Conservation (phyloP, 2,113 vertebrate species). For the Bostrychus sinensis region DNA sequence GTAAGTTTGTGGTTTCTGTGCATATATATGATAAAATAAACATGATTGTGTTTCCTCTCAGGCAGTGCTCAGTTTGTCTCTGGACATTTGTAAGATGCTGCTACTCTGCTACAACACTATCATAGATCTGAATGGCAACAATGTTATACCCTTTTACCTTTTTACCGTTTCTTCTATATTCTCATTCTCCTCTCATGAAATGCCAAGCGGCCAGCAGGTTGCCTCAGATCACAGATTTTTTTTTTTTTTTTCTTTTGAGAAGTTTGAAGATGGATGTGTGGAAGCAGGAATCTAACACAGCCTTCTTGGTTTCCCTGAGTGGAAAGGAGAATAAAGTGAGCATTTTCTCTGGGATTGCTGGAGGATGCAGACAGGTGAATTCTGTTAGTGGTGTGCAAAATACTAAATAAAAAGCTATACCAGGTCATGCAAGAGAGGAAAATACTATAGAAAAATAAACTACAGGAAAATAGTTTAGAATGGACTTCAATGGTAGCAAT, state of each 20-base stretch:
- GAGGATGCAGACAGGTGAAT: slow-evolving; percentile 63
- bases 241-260: slow-evolving; percentile 10
- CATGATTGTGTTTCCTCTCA: no score
- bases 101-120: no score
- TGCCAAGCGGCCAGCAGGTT: slow-evolving; percentile 27
- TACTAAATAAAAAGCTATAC: slow-evolving; percentile 5
- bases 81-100: no score
- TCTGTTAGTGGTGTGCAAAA: slow-evolving; percentile 52
- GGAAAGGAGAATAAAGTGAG: slow-evolving; percentile 60
- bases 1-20: no score
- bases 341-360: slow-evolving; percentile 60
- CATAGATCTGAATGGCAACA: no score
- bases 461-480: no score
- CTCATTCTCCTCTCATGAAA: slow-evolving; percentile 27
- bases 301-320: slow-evolving; percentile 41
- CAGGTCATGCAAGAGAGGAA: neutral
- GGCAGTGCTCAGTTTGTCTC: no score
- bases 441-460: no score
- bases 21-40: no score
- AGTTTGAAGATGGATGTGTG: slow-evolving; percentile 38
- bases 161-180: no score
- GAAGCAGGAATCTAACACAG: slow-evolving; percentile 17
- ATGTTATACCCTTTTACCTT: no score
- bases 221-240: slow-evolving; percentile 32
- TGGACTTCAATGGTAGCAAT: no score